Evolutionary conservation across 2,113 vertebrate species (phyloP), one percentile per base, ranked within the genome.

Genomic region (Ophiodon elongatus): DNA sequence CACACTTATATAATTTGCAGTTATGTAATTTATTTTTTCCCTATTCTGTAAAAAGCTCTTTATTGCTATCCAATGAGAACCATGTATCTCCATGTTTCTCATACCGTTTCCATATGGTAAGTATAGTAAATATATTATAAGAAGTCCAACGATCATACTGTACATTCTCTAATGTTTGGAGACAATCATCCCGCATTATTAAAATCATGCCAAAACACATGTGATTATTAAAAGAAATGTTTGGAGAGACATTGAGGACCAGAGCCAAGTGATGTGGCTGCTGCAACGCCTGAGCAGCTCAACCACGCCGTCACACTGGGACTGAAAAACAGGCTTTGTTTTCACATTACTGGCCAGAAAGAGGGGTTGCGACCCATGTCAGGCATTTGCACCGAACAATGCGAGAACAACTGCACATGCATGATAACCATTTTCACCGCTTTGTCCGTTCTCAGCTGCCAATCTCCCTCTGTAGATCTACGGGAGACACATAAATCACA

Each of bases 401-500:
- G 63, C 47, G 1, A 23, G 35, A 81, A 85, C 88, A 71, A 85
- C 85, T 89, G 87, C 81, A 85, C 81, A 5, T 2, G 72, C 80
- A 74, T n/a, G 90, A 90, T 90, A 91, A 89, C 85, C 80, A 37
- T 23, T 87, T 56, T 29, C 54, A 27, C 64, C 8, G 73, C 87
- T 87, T 91, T 91, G 88, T 85, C 83, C 87, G 73, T 14, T 69
- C 83, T 50, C 81, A 65, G 78, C 86, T 81, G 84, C 75, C 77
- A 76, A 81, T 90, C 86, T 82, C n/a, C 59, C 72, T 56, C 23
- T 60, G 74, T 29, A 81, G 83, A 91, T 79, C 69, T 89, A 84
- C 83, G 83, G 64, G 62, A 86, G 82, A 62, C 74, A 82, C 71
- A 84, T 72, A 70, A 82, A 85, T 50, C 84, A 77, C 76, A 75